These are phyloP conservation scores for Cyclura pinguis DNA, from an alignment of 2,797 vertebrate genomes.

Conservation along the genomic window DNA sequence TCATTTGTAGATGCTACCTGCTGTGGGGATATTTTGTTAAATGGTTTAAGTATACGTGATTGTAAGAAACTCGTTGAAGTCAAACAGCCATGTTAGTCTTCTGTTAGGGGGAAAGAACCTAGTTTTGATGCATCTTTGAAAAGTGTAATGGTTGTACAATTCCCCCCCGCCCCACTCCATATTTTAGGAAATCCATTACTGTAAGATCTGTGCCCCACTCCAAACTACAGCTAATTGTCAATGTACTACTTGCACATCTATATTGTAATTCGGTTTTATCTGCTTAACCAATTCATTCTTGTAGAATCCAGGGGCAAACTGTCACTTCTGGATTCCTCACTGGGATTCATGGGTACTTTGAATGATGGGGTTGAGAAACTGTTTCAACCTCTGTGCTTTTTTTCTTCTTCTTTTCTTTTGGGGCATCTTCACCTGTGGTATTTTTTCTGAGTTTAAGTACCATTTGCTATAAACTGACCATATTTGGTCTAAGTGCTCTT, in stretches of 20 bases:
- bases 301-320: neutral
- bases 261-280: neutral
- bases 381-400: neutral
- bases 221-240: neutral
- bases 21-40: neutral
- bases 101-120: neutral
- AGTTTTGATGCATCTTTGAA: neutral
- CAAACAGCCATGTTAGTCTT: neutral
- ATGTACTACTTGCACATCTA: neutral
- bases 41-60: neutral
- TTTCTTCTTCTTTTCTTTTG: neutral
- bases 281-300: neutral
- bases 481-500: neutral
- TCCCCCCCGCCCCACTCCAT: no score
- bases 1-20: neutral
- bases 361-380: neutral
- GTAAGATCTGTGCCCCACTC: neutral
- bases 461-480: neutral
- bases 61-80: neutral
- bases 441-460: neutral
- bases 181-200: neutral
- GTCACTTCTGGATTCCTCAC: neutral
- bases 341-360: neutral
- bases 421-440: neutral
- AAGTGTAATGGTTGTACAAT: neutral